phyloP scores from a whole-genome alignment of 2,113 vertebrate genomes.

The Aptenodytes forsteri region DNA sequence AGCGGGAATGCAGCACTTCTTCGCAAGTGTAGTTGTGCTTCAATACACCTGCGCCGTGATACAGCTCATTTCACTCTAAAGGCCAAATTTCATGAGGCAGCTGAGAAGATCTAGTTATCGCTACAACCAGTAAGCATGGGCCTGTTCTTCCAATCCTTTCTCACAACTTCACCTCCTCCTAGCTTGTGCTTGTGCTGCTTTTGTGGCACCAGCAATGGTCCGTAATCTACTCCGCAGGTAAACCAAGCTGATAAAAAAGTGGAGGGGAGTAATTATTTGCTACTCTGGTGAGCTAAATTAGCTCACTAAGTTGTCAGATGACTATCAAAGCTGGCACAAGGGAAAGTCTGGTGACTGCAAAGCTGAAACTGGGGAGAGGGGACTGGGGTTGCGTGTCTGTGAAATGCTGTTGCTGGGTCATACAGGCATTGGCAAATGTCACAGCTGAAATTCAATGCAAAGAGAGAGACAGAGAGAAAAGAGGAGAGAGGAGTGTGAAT shows the following conservation, averaged over 20 bases:
- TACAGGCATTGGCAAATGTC: neutral
- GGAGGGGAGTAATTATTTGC: neutral
- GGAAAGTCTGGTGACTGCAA: neutral
- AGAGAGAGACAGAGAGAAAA: neutral
- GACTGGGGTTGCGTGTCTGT: neutral
- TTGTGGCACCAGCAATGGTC: neutral
- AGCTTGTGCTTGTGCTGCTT: neutral
- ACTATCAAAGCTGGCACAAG: neutral
- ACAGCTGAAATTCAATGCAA: neutral
- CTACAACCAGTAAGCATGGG: neutral
- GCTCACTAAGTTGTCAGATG: neutral
- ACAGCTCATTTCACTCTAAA: neutral
- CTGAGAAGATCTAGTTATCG: neutral
- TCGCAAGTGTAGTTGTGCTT: neutral
- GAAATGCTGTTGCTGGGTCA: neutral
- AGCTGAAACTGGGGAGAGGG: neutral
- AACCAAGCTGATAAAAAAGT: neutral
- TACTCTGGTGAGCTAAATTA: neutral
- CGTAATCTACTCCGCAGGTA: neutral
- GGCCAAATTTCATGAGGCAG: neutral
- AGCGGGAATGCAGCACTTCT: neutral
- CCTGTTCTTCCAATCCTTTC: neutral
- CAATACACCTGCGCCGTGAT: accelerated
- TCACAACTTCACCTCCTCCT: neutral
- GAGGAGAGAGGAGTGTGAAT: neutral